Percentiles rank a stretch among this genome's conserved stretches.
These are phyloP conservation scores for Eristalis pertinax DNA, from an alignment of 2,888 invertebrate species.

Conservation along the genomic window DNA sequence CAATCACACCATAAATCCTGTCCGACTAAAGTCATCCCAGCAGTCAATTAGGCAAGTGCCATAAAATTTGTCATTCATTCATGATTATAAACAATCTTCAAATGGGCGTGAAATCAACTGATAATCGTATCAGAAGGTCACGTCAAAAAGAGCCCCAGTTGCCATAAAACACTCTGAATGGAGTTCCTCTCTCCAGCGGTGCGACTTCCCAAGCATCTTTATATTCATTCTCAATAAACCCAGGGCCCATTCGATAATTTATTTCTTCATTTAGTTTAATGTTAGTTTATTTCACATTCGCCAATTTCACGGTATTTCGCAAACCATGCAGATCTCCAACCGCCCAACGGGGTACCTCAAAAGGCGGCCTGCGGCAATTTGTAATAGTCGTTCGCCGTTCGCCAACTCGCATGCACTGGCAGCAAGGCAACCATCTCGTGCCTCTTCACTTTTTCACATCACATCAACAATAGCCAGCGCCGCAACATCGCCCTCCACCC, in stretches of 20 bases:
- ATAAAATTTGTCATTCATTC: too few species aligned
- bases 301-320: background rate
- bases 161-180: background rate
- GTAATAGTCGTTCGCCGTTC: background rate
- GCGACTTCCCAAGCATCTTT: background rate
- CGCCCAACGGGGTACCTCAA: background rate
- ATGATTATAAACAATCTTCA: too few species aligned
- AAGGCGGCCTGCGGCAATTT: background rate
- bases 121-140: too few species aligned
- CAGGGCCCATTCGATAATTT: background rate
- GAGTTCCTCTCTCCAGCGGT: too few species aligned
- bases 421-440: background rate
- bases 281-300: background rate
- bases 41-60: too few species aligned
- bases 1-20: too few species aligned
- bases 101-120: too few species aligned
- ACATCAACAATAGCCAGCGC: background rate
- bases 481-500: background rate
- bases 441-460: background rate
- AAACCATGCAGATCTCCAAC: background rate
- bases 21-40: too few species aligned
- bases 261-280: background rate
- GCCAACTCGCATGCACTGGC: background rate
- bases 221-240: background rate
- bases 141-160: background rate